Base-by-base conservation (phyloP, 2,113 vertebrate species). In the Gadus chalcogrammus region DNA sequence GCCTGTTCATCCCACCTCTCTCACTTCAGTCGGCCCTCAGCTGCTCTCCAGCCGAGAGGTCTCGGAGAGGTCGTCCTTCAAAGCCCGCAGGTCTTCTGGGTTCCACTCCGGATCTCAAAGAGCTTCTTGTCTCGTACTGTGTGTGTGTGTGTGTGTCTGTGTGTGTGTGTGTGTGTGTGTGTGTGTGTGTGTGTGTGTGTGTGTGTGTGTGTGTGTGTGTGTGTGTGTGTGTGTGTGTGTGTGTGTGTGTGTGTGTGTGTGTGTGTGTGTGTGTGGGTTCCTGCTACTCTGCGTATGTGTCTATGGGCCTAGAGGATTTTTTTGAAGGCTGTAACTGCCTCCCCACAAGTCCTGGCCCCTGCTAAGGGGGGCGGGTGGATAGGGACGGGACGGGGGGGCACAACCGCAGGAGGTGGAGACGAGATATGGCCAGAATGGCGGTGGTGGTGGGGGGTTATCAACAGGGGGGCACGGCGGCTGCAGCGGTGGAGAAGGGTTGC, bases 341-440 rank as follows among this genome's bases (percentile, higher is more conserved):
- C 64, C n/a, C 65, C 72, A 72, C 71, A 66, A 73, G 66, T 59
- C 84, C 75, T 12, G 78, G 69, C 77, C 78, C 79, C 76, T 61
- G 72, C 53, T 77, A 70, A 72, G 81, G 83, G 85, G 73, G 76
- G 78, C 68, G 78, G 70, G 53, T 52, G 70, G 71, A 67, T 61
- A 4, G 12, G 38, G 52, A 53, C 16, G 55, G 55, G 55, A 4
- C 3, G 55, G 55, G 55, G 55, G 55, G 55, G 55, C 55, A 17
- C 27, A 42, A 56, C 38, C 74, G 76, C 69, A 69, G 69, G 56
- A 73, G 69, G 64, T 12, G 24, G 27, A 35, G 61, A 22, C 4
- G n/a, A 75, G 60, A 71, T 75, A 67, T 78, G 72, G 74, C 78
- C 63, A 5, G 75, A 74, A 64, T 61, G 35, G 61, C 13, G 18